Percentiles rank a stretch among this genome's conserved stretches.
Evolutionary conservation across 2,113 vertebrate species (phyloP).

Genomic region (Burhinus bistriatus): DNA sequence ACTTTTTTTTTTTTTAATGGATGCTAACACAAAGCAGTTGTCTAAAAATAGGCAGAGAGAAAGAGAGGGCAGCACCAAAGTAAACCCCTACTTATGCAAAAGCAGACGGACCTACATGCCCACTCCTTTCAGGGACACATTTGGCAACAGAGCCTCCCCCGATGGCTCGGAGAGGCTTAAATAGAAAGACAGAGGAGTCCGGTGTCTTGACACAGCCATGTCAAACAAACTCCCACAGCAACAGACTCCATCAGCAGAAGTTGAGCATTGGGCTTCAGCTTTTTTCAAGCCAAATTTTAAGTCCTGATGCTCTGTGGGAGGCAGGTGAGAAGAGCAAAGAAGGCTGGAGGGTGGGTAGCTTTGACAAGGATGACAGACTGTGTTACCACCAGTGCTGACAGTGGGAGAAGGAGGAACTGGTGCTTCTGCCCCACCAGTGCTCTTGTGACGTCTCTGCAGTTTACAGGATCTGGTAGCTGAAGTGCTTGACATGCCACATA

Average conservation of each 20-base stretch:
- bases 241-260: not conserved
- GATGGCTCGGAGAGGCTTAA: not conserved
- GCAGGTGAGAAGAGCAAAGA: not conserved
- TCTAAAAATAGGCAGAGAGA: not conserved
- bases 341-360: not conserved
- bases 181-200: not conserved
- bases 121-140: not conserved
- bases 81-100: not conserved
- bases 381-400: not conserved
- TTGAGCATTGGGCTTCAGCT: not conserved
- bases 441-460: not conserved
- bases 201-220: fast-evolving
- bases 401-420: not conserved
- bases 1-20: not conserved
- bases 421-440: not conserved
- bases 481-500: not conserved
- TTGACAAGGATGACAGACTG: not conserved
- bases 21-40: not conserved
- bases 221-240: not conserved
- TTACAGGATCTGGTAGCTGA: not conserved
- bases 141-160: not conserved
- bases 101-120: not conserved
- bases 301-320: not conserved
- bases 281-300: not conserved
- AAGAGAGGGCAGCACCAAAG: not conserved